These are phyloP conservation scores for Gasterosteus aculeatus DNA, from an alignment of 2,113 vertebrate genomes.

Conservation along the genomic window DNA sequence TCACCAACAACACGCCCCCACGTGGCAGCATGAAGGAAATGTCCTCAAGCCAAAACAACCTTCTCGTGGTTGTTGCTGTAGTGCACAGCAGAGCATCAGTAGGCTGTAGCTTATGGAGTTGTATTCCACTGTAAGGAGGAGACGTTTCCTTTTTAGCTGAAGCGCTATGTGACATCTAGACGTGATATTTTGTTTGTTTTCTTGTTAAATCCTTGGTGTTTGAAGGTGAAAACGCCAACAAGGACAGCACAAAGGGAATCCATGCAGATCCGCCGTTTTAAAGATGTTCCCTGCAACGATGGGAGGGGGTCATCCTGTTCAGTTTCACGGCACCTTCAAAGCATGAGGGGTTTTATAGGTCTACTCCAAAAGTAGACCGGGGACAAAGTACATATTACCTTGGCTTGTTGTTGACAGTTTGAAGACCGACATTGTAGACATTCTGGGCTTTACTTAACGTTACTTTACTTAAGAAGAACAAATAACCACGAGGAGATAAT, in stretches of 20 bases:
- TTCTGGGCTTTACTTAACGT: background rate
- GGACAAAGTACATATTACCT: constrained; percentile 61
- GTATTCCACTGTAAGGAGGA: background rate
- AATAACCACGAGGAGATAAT: constrained; percentile 46
- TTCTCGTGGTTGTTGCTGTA: background rate
- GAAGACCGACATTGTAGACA: constrained; percentile 27
- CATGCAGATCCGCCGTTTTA: constrained; percentile 46
- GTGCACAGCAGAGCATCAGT: background rate
- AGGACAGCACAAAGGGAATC: constrained; percentile 11
- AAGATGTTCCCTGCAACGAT: constrained; percentile 60
- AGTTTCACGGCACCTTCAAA: constrained; percentile 68
- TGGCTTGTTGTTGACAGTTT: constrained; percentile 50
- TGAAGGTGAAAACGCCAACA: constrained; percentile 18
- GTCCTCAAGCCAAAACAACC: background rate
- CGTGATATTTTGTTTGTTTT: background rate
- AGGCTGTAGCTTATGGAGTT: background rate
- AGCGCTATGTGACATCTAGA: background rate
- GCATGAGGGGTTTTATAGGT: constrained; percentile 57
- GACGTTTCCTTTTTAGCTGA: background rate
- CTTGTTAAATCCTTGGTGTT: constrained; percentile 17
- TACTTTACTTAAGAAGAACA: constrained; percentile 11
- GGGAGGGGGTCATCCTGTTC: constrained; percentile 43
- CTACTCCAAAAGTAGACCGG: constrained; percentile 50
- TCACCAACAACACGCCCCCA: constrained; percentile 54
- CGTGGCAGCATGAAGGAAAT: constrained; percentile 54